These are phyloP conservation scores for Listronotus oregonensis DNA, from an alignment of 1,140 invertebrate species.

Conservation along the genomic window DNA sequence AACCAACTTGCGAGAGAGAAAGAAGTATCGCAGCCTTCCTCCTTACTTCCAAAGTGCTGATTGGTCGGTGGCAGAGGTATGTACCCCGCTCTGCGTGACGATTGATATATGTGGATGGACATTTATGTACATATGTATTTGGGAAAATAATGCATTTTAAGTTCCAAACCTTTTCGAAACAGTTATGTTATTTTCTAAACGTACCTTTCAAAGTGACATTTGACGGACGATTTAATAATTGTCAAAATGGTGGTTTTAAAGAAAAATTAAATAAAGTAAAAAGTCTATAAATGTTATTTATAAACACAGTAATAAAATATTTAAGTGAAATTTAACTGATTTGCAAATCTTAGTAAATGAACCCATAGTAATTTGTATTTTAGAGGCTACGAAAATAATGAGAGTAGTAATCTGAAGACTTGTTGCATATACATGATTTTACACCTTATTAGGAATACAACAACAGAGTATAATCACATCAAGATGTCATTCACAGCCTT, in stretches of 20 bases:
- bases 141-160: too few relatives aligned
- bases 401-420: not conserved
- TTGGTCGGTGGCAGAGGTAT: too few relatives aligned
- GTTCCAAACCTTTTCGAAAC: too few relatives aligned
- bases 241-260: slow-evolving; percentile 20
- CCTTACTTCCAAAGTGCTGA: too few relatives aligned
- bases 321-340: not conserved
- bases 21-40: too few relatives aligned
- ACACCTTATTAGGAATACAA: not conserved
- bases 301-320: not conserved
- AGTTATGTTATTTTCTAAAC: too few relatives aligned
- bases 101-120: too few relatives aligned
- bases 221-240: not conserved
- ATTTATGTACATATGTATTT: too few relatives aligned
- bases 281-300: slow-evolving; percentile 11
- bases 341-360: not conserved
- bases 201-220: not conserved
- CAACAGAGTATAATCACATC: slow-evolving; percentile 9
- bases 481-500: slow-evolving; percentile 14
- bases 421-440: slow-evolving; percentile 1
- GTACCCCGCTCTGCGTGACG: too few relatives aligned
- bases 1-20: too few relatives aligned
- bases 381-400: not conserved
- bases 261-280: slow-evolving; percentile 6
- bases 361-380: not conserved